These are phyloP conservation scores for Euplagia quadripunctaria DNA, from an alignment of 2,888 invertebrate species.

Conservation along the genomic window DNA sequence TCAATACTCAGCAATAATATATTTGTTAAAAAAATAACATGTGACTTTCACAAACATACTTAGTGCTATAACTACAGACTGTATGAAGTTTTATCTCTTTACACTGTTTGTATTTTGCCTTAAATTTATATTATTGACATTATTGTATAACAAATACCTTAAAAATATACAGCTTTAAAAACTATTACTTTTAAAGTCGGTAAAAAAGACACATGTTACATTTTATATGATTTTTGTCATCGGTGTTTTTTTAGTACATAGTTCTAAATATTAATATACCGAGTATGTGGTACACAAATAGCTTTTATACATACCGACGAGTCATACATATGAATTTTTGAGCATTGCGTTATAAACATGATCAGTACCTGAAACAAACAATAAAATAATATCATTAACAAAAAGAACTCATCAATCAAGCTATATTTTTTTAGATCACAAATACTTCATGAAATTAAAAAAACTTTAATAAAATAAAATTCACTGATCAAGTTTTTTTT, in stretches of 20 bases:
- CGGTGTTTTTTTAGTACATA: neutral
- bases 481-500: no score
- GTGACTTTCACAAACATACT: no score
- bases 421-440: no score
- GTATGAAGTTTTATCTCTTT: no score
- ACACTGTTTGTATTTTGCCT: no score
- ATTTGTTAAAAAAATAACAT: no score
- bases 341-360: neutral
- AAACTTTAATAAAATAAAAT: no score
- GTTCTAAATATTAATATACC: no score
- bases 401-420: no score
- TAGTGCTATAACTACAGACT: no score
- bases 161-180: neutral
- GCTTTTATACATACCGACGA: neutral
- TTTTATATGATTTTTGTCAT: neutral
- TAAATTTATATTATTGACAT: no score
- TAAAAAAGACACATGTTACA: neutral
- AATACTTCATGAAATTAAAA: no score
- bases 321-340: neutral
- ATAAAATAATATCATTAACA: neutral
- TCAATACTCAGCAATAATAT: neutral
- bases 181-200: neutral
- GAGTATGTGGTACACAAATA: neutral
- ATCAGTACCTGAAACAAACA: conserved; percentile 41
- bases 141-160: neutral